Percentiles rank a stretch among this genome's conserved stretches.
Conservation (phyloP, 2,888 invertebrate genomes). For the Fragum whitleyi region DNA sequence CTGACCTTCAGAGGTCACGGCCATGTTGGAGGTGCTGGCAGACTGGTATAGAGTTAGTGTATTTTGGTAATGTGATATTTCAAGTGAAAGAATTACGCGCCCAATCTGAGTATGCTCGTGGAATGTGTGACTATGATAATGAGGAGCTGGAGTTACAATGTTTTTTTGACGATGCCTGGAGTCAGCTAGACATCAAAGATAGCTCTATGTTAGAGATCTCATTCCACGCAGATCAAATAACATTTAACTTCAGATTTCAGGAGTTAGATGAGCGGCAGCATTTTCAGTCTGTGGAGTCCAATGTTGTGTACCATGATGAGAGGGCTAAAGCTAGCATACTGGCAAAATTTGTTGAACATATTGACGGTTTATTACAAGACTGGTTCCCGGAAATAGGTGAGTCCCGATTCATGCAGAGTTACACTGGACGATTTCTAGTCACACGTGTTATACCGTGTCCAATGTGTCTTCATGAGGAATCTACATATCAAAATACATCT, state of each 20-base stretch:
- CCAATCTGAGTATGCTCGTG: slow-evolving; percentile 49
- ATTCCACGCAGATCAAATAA: slow-evolving; percentile 75
- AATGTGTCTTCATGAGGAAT: slow-evolving; percentile 89
- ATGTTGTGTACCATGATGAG: slow-evolving; percentile 73
- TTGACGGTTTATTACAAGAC: slow-evolving; percentile 97
- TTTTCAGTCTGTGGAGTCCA: slow-evolving; percentile 50
- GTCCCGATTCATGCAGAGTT: slow-evolving; percentile 98
- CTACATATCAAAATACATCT: slow-evolving; percentile 44
- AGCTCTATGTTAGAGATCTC: slow-evolving; percentile 94
- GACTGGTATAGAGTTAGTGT: slow-evolving; percentile 93
- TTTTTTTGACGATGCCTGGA: slow-evolving; percentile 93
- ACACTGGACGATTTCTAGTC: slow-evolving; percentile 97
- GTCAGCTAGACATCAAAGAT: slow-evolving; percentile 91
- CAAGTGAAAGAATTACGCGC: slow-evolving; percentile 87
- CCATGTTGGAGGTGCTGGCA: slow-evolving; percentile 81
- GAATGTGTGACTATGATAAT: slow-evolving; percentile 87
- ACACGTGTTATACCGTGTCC: slow-evolving; percentile 97
- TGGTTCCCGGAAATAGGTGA: slow-evolving; percentile 98
- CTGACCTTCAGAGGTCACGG: slow-evolving; percentile 58
- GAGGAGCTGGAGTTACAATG: slow-evolving; percentile 80
- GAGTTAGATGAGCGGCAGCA: slow-evolving; percentile 12
- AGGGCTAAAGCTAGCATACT: slow-evolving; percentile 75
- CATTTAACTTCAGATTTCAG: slow-evolving; percentile 68
- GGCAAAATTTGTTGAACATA: slow-evolving; percentile 96
- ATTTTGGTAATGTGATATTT: slow-evolving; percentile 92